A percentile compares a stretch with the other conserved stretches of the same genome.
These are phyloP conservation scores for Collichthys lucidus DNA, from an alignment of 2,113 vertebrate species.

Conservation along the genomic window DNA sequence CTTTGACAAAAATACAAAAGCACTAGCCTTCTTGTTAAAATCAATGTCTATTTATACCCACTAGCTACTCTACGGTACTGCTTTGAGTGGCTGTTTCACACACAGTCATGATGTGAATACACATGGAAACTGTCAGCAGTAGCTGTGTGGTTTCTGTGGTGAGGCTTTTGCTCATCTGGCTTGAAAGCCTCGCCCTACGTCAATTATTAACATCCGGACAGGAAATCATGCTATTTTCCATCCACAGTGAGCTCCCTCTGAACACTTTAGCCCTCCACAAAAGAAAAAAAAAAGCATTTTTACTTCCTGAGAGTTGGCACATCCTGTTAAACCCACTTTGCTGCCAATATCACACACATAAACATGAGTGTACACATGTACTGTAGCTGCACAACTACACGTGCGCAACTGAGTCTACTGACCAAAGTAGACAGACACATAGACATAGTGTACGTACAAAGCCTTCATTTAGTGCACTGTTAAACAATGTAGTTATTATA, in stretches of 20 bases:
- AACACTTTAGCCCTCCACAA: constrained; percentile 41
- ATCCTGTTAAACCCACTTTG: constrained; percentile 71
- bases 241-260: constrained; percentile 75
- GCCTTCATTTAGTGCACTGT: neutral
- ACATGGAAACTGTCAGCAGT: constrained; percentile 67
- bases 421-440: neutral
- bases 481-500: neutral
- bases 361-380: constrained; percentile 16
- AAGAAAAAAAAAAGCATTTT: constrained; percentile 37
- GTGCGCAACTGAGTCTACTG: neutral
- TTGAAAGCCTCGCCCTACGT: constrained; percentile 61
- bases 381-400: neutral
- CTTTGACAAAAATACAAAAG: constrained; percentile 7
- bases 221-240: constrained; percentile 86
- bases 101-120: constrained; percentile 6
- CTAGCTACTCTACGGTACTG: neutral
- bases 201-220: constrained; percentile 87
- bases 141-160: constrained; percentile 70
- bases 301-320: constrained; percentile 61
- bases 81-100: constrained; percentile 3
- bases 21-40: neutral
- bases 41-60: constrained; percentile 51
- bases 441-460: neutral
- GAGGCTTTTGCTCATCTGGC: constrained; percentile 45
- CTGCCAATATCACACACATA: constrained; percentile 16